A percentile compares a stretch with the other conserved stretches of the same genome.
Evolutionary conservation across 2,113 vertebrate genomes (phyloP).

Genomic region (Macaca nemestrina): DNA sequence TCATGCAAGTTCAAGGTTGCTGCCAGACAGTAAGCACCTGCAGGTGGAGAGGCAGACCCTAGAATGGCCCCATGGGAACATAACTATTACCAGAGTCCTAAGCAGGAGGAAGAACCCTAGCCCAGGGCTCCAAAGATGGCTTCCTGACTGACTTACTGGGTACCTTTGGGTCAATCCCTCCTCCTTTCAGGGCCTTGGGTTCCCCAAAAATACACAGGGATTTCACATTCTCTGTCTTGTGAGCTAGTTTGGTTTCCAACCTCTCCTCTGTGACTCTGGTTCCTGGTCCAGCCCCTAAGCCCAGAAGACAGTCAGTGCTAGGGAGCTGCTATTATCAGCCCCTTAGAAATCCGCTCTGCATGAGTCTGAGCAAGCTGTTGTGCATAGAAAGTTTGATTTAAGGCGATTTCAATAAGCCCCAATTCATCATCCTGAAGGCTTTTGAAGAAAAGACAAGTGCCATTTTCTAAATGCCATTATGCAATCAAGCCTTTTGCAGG

Average conservation of each 20-base stretch:
- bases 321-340: not conserved
- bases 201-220: not conserved
- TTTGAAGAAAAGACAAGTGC: constrained; percentile 58
- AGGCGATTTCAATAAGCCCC: constrained; percentile 23
- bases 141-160: not conserved
- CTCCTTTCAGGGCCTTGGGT: not conserved
- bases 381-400: constrained; percentile 31
- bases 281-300: not conserved
- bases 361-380: not conserved
- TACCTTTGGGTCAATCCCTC: not conserved
- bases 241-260: not conserved
- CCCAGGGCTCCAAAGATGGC: not conserved
- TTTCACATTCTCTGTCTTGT: not conserved
- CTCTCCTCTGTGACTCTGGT: not conserved
- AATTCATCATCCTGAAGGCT: constrained; percentile 43
- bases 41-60: not conserved
- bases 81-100: not conserved
- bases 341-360: not conserved
- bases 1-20: not conserved
- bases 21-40: not conserved
- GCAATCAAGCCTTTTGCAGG: constrained; percentile 45
- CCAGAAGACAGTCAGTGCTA: not conserved
- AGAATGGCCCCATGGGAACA: not conserved
- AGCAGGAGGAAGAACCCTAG: not conserved
- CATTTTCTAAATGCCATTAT: constrained; percentile 61